Base-by-base conservation (phyloP, 2,113 vertebrate genomes). In the Myocastor coypus region DNA sequence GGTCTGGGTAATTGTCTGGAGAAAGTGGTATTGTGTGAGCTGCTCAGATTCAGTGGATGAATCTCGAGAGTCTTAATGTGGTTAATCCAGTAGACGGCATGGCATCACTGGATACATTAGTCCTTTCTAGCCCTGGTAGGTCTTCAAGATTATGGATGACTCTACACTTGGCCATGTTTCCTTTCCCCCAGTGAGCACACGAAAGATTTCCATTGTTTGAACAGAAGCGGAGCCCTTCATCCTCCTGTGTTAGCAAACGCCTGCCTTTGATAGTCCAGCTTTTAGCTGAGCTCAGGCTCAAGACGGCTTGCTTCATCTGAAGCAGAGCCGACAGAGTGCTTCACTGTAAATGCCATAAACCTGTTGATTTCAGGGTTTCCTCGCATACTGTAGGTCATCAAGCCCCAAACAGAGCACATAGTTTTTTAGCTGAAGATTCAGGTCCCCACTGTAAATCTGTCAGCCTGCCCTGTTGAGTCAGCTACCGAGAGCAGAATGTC, bases 341-440 rank as follows among this genome's bases (percentile, higher is more conserved):
- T 94, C 69, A 46, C 94, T 71, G 2, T 96, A 95, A 97, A 97
- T 78, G 96, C 95, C 92, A 85, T n/a, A 24, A 83, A 98, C 71
- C 96, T 98, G 97, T 98, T 98, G 97, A 98, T 98, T 97, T 98
- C 97, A 97, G 95, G 85, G 84, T 95, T 97, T 95, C 90, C 87
- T 84, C 84, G 84, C 93, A 92, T 34, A 89, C 91, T 87, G 83
- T 81, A 89, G 96, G 96, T 96, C 96, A 96, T 88, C 96, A 94
- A 86, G 92, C 80, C 75, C 80, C 80, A 77, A 95, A 92, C 93
- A 89, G 32, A 94, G 95, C 91, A 55, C 97, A 95, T 81, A 91
- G 55, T 22, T 96, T 78, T 80, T 52, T 78, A 97, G 97, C 96
- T 92, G 87, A 88, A 94, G 96, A 97, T 94, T 97, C 88, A 63